Evolutionary conservation across 2,888 invertebrate species (phyloP), one percentile per base, ranked within the genome.

Genomic region (Aleiodes alternator): DNA sequence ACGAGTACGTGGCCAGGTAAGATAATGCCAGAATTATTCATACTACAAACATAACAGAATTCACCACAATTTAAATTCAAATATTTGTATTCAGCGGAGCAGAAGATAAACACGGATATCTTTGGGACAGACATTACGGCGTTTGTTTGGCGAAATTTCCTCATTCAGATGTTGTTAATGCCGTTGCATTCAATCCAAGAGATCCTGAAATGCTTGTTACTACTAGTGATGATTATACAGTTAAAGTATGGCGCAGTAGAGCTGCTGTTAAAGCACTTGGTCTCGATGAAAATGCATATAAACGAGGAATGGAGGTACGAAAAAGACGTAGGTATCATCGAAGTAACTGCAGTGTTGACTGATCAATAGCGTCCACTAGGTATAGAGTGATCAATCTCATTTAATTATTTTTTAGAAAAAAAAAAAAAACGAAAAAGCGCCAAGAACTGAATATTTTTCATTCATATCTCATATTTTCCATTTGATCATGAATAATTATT

Each of bases 41-140:
- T 48, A 57, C 57, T 3, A 61, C 53, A 3, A 59, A 29, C 64
- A 71, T 9, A 8, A 61, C 9, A 61, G 14, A 61, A 34, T 14
- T 0, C 38, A 8, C n/a, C n/a, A 14, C 16, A 16, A 53, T 14
- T 23, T 4, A 53, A 43, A 43, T 43, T 14, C 14, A 7, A 53
- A 16, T 16, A 53, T 53, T 53, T 69, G 59, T 59, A 57, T 90
- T 76, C 87, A 95, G 96, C 89, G 96, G 96, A 9, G 95, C 96
- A 38, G 96, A 96, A 90, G 96, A 96, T 86, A 93, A 93, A 83
- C 94, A 95, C 84, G 96, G 95, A 1, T 96, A 96, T 87, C 87
- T 96, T 16, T 96, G 96, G 96, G 96, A 96, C 86, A 91, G 96
- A 70, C 95, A 96, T 85, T 96, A 96, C 85, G 95, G 96, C 5